Conservation (phyloP, 2,888 invertebrate genomes). For the Brenthis hecate region DNA sequence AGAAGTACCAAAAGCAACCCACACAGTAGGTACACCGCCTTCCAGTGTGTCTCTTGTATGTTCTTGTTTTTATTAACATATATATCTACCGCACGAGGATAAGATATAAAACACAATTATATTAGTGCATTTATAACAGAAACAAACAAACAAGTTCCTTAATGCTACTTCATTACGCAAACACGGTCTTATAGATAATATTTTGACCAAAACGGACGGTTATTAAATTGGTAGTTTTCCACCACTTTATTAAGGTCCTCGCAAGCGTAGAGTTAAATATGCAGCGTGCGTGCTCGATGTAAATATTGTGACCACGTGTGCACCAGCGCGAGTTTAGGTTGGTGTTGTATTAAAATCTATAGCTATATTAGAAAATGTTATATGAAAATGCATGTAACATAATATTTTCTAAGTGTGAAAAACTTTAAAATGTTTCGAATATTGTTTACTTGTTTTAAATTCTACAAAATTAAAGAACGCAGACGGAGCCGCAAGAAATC, state of each 20-base stretch:
- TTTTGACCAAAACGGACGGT: constrained; percentile 17
- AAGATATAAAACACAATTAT: too few species aligned
- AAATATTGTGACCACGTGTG: constrained; percentile 78
- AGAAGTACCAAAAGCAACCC: too few species aligned
- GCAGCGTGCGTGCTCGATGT: constrained; percentile 69
- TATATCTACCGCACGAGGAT: too few species aligned
- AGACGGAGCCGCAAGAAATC: too few species aligned
- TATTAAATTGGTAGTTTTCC: constrained; percentile 30
- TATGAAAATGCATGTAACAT: neutral
- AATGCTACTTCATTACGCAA: neutral
- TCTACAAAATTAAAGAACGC: too few species aligned
- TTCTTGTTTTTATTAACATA: too few species aligned
- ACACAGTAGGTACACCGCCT: too few species aligned
- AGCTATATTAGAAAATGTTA: neutral
- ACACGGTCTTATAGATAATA: constrained; percentile 9
- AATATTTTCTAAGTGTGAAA: too few species aligned
- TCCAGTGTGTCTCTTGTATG: too few species aligned
- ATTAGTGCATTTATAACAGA: neutral
- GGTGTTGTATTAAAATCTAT: neutral
- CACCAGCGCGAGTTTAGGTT: constrained; percentile 50
- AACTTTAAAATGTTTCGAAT: too few species aligned
- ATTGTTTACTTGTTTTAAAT: too few species aligned
- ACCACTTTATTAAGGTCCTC: constrained; percentile 35
- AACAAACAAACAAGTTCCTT: neutral
- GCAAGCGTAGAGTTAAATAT: constrained; percentile 59